Evolutionary conservation across 37 sponge, comb jelly and placozoan genomes (phyloP).

Genomic region (Cladorhizidae sp.): DNA sequence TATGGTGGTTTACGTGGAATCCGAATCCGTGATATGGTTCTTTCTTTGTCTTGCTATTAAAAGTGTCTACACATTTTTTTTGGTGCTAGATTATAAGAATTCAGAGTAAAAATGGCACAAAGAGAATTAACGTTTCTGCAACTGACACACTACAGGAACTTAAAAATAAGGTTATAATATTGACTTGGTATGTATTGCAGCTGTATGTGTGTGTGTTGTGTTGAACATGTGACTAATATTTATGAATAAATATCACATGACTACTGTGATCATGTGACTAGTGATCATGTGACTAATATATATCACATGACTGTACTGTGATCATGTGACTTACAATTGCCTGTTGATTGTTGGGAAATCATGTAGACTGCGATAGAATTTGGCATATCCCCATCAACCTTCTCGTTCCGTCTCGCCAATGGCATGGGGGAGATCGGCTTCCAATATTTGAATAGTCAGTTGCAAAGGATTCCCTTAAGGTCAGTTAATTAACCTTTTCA

Average conservation of each 20-base stretch:
- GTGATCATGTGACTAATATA: no score
- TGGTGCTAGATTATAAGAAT: constrained; percentile 70
- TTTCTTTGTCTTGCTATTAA: no score
- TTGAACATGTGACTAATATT: neutral
- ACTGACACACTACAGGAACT: constrained; percentile 49
- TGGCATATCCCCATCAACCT: neutral
- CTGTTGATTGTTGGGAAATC: no score
- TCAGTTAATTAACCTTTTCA: no score
- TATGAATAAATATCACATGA: neutral
- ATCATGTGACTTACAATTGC: no score
- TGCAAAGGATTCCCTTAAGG: constrained; percentile 54
- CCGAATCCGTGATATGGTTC: no score
- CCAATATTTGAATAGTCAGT: constrained; percentile 13
- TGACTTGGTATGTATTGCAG: neutral
- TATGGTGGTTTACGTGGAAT: no score
- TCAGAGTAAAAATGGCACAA: constrained; percentile 78
- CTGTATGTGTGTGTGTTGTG: no score
- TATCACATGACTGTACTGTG: no score
- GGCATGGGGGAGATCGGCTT: constrained; percentile 12
- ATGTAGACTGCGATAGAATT: constrained; percentile 21
- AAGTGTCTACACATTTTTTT: no score
- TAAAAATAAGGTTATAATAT: constrained; percentile 51
- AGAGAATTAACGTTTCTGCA: constrained; percentile 50
- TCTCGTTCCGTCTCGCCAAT: constrained; percentile 36
- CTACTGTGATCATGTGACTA: neutral